phyloP scores from a whole-genome alignment of 2,797 vertebrate genomes.

The Hirundo rustica region DNA sequence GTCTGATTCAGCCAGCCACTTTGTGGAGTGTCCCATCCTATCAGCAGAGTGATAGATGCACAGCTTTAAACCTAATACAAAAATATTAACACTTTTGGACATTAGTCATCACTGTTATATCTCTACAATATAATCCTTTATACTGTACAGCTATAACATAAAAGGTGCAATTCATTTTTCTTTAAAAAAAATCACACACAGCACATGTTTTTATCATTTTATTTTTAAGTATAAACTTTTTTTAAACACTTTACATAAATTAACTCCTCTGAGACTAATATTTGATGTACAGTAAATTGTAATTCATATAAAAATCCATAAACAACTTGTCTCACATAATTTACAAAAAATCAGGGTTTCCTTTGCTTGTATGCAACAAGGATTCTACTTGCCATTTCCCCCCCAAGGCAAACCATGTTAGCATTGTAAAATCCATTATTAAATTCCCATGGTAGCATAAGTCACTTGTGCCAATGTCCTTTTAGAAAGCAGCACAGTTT shows the following conservation, averaged over 20 bases:
- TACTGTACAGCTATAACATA: slow-evolving; percentile 85
- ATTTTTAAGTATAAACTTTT: slow-evolving; percentile 96
- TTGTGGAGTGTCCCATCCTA: slow-evolving; percentile 63
- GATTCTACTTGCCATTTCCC: slow-evolving; percentile 79
- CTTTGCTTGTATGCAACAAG: slow-evolving; percentile 88
- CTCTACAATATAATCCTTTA: slow-evolving; percentile 85
- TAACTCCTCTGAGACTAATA: slow-evolving; percentile 98
- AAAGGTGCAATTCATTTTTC: slow-evolving; percentile 81
- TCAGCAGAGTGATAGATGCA: slow-evolving; percentile 73
- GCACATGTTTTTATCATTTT: slow-evolving; percentile 92
- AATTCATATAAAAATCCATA: slow-evolving; percentile 95
- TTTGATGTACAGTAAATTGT: slow-evolving; percentile 96
- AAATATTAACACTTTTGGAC: slow-evolving; percentile 84
- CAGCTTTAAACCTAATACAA: slow-evolving; percentile 80
- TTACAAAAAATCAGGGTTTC: slow-evolving; percentile 96
- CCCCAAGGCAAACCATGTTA: slow-evolving; percentile 80
- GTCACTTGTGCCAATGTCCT: slow-evolving; percentile 80
- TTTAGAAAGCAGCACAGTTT: slow-evolving; percentile 82
- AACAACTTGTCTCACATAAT: slow-evolving; percentile 98
- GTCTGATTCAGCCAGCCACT: slow-evolving; percentile 61
- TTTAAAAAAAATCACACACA: slow-evolving; percentile 81
- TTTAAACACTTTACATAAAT: slow-evolving; percentile 99
- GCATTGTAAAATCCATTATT: slow-evolving; percentile 78
- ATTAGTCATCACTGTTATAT: slow-evolving; percentile 81
- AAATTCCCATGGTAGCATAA: slow-evolving; percentile 75